Base-by-base conservation (phyloP, 1,140 invertebrate species). In the Campodea augens region DNA sequence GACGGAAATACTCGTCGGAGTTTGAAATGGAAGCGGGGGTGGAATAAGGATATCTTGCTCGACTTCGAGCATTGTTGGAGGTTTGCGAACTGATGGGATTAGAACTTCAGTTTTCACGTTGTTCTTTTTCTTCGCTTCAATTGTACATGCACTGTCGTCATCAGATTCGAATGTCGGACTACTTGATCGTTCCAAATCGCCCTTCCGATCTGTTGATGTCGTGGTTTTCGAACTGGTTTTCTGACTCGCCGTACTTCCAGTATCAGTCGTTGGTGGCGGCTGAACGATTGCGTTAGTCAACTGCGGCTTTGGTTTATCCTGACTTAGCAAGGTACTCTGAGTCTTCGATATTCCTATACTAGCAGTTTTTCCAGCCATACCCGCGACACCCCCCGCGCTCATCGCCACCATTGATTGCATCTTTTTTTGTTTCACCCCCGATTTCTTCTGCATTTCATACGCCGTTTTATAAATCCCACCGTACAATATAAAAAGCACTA, bases 391-490 rank as follows among this genome's bases (percentile, higher is more conserved):
- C 2, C 81, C 82, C 0, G 82, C 81, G 56, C 81, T 85, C 21
- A 91, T 60, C 0, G 85, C 81, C 2, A 91, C 85, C 80, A 91
- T 86, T 0, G 81, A 86, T 53, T 91, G 86, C 80, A 91, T 88
- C 57, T 92, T 91, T 24, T 82, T 72, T 55, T 92, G 84, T 57
- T 93, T 92, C 0, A 82, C 85, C 61, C 95, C 90, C 45, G 90
- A 92, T 60, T 97, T 96, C 57, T 91, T 86, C 57, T 97, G 92
- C 81, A 99, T 91, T 52, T 92, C 82, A 55, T 95, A 90, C 0
- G 95, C 95, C 13, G 93, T 97, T 58, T 89, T 89, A 62, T 98
- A 99, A 55, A 99, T 99, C 2, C 92, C 91, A 36, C 80, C 86
- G 60, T 99, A 99, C 0, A 99, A 69, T 43, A 91, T 77, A 57